Percentiles rank a stretch among this genome's conserved stretches.
Evolutionary conservation across 2,113 vertebrate genomes (phyloP).

Genomic region (Setophaga coronata): DNA sequence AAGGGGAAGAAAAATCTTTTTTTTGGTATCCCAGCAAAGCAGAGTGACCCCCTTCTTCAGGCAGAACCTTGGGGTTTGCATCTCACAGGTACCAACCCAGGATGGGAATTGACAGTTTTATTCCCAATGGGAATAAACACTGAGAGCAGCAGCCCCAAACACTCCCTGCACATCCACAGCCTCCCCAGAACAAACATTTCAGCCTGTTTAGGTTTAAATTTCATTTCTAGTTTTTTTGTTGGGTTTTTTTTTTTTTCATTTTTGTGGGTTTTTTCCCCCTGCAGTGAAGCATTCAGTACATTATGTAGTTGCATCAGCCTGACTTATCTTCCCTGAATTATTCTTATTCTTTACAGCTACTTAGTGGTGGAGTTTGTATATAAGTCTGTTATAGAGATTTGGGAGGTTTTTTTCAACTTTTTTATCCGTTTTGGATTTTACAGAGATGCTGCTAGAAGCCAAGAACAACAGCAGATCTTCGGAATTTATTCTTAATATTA

Average conservation of each 20-base stretch:
- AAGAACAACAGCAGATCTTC: background rate
- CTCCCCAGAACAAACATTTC: background rate
- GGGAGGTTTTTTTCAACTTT: too few relatives aligned
- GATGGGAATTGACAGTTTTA: background rate
- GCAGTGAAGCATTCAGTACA: background rate
- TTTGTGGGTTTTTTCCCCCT: background rate
- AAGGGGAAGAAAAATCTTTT: background rate
- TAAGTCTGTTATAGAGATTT: background rate
- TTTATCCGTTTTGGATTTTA: accelerated
- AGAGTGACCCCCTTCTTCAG: background rate
- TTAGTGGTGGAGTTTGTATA: background rate
- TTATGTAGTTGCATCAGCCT: background rate
- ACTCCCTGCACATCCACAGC: background rate
- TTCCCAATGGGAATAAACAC: background rate
- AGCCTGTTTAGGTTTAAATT: background rate
- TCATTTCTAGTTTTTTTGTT: background rate
- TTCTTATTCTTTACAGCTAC: background rate
- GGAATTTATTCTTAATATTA: background rate
- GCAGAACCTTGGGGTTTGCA: background rate
- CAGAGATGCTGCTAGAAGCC: background rate
- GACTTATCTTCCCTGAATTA: background rate
- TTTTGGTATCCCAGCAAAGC: background rate
- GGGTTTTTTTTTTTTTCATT: too few relatives aligned
- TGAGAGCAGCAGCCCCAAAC: background rate
- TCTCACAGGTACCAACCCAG: background rate